Base-by-base conservation (phyloP, 2,113 vertebrate species). In the Saimiri boliviensis region DNA sequence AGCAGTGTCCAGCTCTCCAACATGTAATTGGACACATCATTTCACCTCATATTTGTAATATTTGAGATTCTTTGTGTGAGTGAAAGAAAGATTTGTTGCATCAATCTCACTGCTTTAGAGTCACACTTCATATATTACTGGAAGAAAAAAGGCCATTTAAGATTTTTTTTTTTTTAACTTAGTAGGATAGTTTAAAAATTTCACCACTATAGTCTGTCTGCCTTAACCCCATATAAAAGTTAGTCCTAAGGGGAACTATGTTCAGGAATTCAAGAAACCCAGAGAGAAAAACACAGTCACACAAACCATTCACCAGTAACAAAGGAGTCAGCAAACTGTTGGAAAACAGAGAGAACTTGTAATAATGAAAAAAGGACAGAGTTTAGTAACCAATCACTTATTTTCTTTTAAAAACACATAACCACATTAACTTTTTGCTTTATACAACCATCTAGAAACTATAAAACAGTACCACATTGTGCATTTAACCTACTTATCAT, bases 381-480 rank as follows among this genome's bases (percentile, higher is more conserved):
- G 56, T 98, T 98, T 98, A 0, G 96, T 98, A 99, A 99, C 98
- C 98, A 98, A 98, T 98, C 98, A 98, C 98, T 98, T 99, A 93
- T 98, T 99, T 98, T 99, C 98, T 99, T 99, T 98, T 99, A 98
- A 99, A 99, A 99, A 99, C 99, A 99, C 99, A 99, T 98, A 99
- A 99, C 98, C 99, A 99, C 99, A 98, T 98, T 98, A 98, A 98
- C 98, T 99, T 98, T 98, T 98, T 98, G 98, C 98, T 98, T 98
- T 99, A 98, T 99, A 99, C 99, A 99, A 99, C 99, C 99, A 99
- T 98, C 99, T 99, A 99, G 98, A 97, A 99, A 99, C 99, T 99
- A 99, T 99, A 99, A 98, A 98, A 99, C 98, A 99, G 98, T 98
- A 99, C 99, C 99, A 99, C 98, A 98, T 99, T 99, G 99, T 99